Evolutionary conservation across 2,888 invertebrate genomes (phyloP).

Genomic region (Argynnis bischoffii): DNA sequence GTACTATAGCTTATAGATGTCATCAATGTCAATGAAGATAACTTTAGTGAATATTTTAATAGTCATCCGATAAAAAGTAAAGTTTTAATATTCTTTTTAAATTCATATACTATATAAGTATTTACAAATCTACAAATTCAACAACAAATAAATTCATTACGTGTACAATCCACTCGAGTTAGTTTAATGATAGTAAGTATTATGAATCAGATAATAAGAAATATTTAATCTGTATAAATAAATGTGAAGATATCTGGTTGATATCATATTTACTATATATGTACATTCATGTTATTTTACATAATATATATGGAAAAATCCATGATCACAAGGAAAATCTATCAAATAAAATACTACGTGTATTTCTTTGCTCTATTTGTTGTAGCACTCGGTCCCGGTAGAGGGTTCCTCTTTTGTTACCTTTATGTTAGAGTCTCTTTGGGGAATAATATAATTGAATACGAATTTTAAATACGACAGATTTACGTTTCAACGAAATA

Average conservation of each 20-base stretch:
- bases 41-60: no score
- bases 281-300: neutral
- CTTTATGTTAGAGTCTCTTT: constrained; percentile 23
- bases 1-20: constrained; percentile 3
- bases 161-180: neutral
- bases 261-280: neutral
- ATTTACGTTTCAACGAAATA: neutral
- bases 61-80: neutral
- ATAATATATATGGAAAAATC: constrained; percentile 7
- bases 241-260: neutral
- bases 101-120: neutral
- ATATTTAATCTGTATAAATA: no score
- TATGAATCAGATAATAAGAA: no score
- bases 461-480: constrained; percentile 18
- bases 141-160: neutral
- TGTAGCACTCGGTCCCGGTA: constrained; percentile 12
- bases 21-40: no score
- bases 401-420: constrained; percentile 23
- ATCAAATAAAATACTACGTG: constrained; percentile 23
- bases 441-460: constrained; percentile 13
- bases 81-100: neutral
- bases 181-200: no score
- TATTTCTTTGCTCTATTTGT: constrained; percentile 23
- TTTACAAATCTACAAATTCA: neutral
- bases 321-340: constrained; percentile 21